phyloP scores from a whole-genome alignment of 1,140 invertebrate genomes.

The Cardiocondyla obscurior region DNA sequence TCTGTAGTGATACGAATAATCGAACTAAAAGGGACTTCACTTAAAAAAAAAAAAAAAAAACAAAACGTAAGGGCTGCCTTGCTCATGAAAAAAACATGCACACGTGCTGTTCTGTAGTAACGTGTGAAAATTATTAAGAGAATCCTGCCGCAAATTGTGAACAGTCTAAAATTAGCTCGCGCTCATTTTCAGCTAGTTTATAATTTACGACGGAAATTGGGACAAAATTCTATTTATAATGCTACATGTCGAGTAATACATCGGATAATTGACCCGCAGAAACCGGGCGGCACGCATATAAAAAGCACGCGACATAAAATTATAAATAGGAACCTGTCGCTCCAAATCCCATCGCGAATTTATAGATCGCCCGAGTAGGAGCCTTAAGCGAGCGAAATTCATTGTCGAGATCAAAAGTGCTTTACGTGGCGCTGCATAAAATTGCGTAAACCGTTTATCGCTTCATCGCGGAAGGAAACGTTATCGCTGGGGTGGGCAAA shows the following conservation, averaged over 20 bases:
- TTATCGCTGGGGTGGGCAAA: neutral
- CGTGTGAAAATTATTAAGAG: neutral
- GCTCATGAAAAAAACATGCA: neutral
- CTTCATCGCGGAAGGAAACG: conserved; percentile 8
- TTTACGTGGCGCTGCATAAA: neutral
- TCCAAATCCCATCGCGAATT: conserved; percentile 7
- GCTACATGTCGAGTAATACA: neutral
- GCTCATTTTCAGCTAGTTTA: neutral
- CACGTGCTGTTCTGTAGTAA: neutral
- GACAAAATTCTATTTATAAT: conserved; percentile 18
- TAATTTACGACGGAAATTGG: conserved; percentile 2
- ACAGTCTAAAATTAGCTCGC: neutral
- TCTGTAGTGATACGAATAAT: too few relatives aligned
- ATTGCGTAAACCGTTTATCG: neutral
- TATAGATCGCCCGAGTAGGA: neutral
- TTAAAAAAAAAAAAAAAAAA: too few relatives aligned
- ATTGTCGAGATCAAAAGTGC: neutral
- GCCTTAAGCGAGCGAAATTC: neutral
- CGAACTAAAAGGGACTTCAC: too few relatives aligned
- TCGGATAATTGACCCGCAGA: neutral
- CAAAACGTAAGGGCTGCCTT: too few relatives aligned
- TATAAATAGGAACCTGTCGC: conserved; percentile 9
- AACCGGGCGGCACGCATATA: neutral
- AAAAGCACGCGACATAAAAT: conserved; percentile 5
- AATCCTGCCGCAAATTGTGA: neutral